Percentiles rank a stretch among this genome's conserved stretches.
Conservation (phyloP, 2,113 vertebrate species). For the Poecilia latipinna region DNA sequence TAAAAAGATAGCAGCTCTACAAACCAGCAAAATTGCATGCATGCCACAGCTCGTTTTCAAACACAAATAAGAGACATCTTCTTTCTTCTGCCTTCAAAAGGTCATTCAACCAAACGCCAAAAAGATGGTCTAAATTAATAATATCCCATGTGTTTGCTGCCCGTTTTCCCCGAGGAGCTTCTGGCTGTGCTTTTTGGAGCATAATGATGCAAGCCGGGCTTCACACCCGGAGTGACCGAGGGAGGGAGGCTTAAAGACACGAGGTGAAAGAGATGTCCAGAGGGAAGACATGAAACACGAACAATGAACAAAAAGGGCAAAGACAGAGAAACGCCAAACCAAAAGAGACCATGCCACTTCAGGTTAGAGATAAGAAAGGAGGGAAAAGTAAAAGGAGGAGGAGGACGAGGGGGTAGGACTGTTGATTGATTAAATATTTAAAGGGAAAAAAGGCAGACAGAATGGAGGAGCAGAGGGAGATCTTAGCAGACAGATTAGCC, state of each 20-base stretch:
- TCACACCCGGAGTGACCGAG: slow-evolving; percentile 20
- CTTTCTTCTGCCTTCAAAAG: slow-evolving; percentile 9
- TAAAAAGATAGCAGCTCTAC: slow-evolving; percentile 12
- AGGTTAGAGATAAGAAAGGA: slow-evolving; percentile 34
- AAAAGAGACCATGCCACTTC: slow-evolving; percentile 1
- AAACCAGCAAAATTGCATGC: slow-evolving; percentile 1
- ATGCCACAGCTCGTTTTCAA: slow-evolving; percentile 11
- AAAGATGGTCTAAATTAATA: slow-evolving; percentile 63
- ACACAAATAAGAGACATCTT: slow-evolving; percentile 29
- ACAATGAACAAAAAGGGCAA: background rate
- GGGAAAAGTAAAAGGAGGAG: background rate
- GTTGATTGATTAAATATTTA: slow-evolving; percentile 62
- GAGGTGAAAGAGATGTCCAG: slow-evolving; percentile 35
- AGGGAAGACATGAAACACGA: slow-evolving; percentile 16
- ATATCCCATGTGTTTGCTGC: slow-evolving; percentile 25
- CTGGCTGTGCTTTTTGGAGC: slow-evolving; percentile 67
- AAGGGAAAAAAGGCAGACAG: slow-evolving; percentile 46
- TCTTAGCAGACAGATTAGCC: slow-evolving; percentile 57
- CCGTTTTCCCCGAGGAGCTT: slow-evolving; percentile 35
- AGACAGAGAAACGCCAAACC: slow-evolving; percentile 16
- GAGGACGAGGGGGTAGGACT: slow-evolving; percentile 4
- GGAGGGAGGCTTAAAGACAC: slow-evolving; percentile 25
- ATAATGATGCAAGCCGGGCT: slow-evolving; percentile 48
- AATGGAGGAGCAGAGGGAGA: slow-evolving; percentile 46
- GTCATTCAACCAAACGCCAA: slow-evolving; percentile 22